These are phyloP conservation scores for Spodoptera frugiperda DNA, from an alignment of 1,140 invertebrate species.

Conservation along the genomic window DNA sequence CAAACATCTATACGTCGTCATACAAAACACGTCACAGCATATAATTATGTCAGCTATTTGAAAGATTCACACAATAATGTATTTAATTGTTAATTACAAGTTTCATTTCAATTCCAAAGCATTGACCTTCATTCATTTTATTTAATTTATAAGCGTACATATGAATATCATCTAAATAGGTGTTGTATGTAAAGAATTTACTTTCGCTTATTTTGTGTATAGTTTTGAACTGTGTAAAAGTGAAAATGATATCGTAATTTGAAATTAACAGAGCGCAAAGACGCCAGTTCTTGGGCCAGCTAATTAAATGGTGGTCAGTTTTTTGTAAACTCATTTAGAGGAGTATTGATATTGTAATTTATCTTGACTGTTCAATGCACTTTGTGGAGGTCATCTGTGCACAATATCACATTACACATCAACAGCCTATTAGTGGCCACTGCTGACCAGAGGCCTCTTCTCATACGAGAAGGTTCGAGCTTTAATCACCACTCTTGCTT, in stretches of 20 bases:
- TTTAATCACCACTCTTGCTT: too few relatives aligned
- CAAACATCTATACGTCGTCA: too few relatives aligned
- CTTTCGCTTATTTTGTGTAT: constrained; percentile 48
- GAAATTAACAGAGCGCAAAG: constrained; percentile 59
- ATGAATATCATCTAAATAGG: background rate
- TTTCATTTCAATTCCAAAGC: constrained; percentile 1
- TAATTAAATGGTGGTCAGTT: constrained; percentile 19
- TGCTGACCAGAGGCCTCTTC: too few relatives aligned
- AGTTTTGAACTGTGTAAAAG: constrained; percentile 57
- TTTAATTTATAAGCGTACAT: background rate
- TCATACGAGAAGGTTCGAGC: too few relatives aligned
- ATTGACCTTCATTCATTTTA: constrained; percentile 16
- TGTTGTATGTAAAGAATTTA: constrained; percentile 27
- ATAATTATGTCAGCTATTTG: too few relatives aligned
- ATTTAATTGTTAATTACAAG: background rate
- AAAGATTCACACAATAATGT: background rate
- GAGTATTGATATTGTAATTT: too few relatives aligned
- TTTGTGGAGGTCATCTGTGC: too few relatives aligned
- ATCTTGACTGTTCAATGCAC: too few relatives aligned
- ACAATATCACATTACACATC: too few relatives aligned
- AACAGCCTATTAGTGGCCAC: too few relatives aligned
- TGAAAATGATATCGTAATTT: constrained; percentile 67
- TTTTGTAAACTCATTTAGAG: background rate
- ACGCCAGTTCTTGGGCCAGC: background rate
- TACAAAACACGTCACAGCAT: too few relatives aligned